Evolutionary conservation across 35 echinoderm and acorn worm species (phyloP), one percentile per base, ranked within the genome.

Genomic region (Lytechinus variegatus): DNA sequence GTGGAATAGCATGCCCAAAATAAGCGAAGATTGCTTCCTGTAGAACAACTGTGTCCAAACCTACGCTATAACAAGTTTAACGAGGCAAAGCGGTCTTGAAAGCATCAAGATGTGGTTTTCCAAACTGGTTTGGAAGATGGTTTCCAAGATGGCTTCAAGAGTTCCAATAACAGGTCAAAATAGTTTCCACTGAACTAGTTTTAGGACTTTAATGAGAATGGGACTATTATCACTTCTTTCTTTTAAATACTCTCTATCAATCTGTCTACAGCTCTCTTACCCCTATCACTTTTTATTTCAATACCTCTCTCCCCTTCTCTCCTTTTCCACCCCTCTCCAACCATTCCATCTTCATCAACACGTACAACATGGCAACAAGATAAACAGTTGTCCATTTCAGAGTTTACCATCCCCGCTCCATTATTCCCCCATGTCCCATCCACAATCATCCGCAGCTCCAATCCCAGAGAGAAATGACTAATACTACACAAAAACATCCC

Each of bases 371-470:
- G 66, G 16, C 88, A 44, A 90, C 28, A 90, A 54, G 88, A 54
- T 90, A 90, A 90, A 90, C 88, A 90, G 88, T 90, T 90, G 88
- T 90, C 88, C 28, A 90, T 90, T 90, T 90, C 88, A 54, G 88
- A 90, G 88, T 54, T 90, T 90, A 90, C 28, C 88, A 7, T 52
- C 88, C 88, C 88, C 88, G 33, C 24, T 29, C 28, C 29, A 3
- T 54, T 44, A 90, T 90, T 90, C 88, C 88, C 88, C 27, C 28
- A 90, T 54, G 88, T 54, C 88, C 88, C 88, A 90, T 90, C 52
- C 29, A 90, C 28, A 21, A 90, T 52, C 88, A 90, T 90, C 10
- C 52, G 9, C 24, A 90, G 52, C 28, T 44, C 52, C 16, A 90
- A 54, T 90, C 52, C 88, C 88, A n/a, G 33, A 21, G 88, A 54